phyloP scores from a whole-genome alignment of 2,797 vertebrate genomes.

The Clangula hyemalis region DNA sequence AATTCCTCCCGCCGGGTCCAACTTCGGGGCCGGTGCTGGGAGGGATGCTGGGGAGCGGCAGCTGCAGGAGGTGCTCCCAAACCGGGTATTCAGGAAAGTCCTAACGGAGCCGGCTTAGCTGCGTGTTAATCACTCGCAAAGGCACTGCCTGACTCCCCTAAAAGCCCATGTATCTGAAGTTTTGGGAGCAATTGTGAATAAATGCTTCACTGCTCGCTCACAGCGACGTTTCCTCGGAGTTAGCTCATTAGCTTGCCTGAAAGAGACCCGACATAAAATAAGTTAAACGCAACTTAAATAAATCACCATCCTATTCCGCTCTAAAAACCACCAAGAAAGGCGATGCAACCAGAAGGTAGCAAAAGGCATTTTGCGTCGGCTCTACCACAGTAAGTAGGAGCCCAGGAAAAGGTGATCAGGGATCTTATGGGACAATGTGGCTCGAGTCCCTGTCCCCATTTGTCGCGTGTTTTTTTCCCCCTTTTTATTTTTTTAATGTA shows the following conservation, averaged over 20 bases:
- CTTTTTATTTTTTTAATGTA: fast-evolving
- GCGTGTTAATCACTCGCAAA: neutral
- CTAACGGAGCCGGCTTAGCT: neutral
- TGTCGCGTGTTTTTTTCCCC: neutral
- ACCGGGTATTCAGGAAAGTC: neutral
- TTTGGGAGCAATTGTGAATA: neutral
- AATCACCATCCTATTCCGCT: neutral
- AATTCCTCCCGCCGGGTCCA: neutral
- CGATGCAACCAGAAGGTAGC: neutral
- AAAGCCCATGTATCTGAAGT: neutral
- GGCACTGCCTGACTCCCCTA: neutral
- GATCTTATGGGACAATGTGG: neutral
- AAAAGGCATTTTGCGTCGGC: neutral
- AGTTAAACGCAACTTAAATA: constrained; percentile 33
- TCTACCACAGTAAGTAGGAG: neutral
- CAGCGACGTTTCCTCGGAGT: neutral
- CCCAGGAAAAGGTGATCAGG: neutral
- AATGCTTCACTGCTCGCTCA: constrained; percentile 19
- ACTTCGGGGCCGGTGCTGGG: neutral
- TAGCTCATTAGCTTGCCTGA: constrained; percentile 14
- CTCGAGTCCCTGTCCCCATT: constrained; percentile 10
- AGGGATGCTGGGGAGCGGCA: neutral
- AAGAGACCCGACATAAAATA: constrained; percentile 14
- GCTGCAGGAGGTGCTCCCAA: neutral
- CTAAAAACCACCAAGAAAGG: neutral